Conservation (phyloP, 64 coral and sea anemone genomes). For the Porites lutea region DNA sequence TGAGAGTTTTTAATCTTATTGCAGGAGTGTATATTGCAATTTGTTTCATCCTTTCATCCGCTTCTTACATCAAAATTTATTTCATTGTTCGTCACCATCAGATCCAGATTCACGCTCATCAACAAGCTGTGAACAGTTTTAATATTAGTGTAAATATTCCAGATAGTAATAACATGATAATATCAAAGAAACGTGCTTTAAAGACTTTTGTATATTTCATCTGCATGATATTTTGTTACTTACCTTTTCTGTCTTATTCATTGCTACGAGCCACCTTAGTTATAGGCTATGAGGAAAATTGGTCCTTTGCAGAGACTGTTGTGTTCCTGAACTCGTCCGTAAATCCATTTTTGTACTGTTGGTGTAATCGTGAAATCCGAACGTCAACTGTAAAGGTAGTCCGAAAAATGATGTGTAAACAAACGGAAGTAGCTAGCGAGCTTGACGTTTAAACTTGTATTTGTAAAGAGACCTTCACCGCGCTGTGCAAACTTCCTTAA, state of each 20-base stretch:
- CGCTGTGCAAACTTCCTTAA: no score
- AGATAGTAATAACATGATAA: neutral
- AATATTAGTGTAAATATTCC: no score
- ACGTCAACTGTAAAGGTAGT: neutral
- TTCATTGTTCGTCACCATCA: neutral
- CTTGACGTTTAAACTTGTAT: no score
- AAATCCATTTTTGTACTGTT: conserved; percentile 1
- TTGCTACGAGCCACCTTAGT: neutral
- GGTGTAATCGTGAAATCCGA: neutral
- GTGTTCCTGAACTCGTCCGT: neutral
- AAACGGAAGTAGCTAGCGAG: no score
- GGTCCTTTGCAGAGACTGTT: neutral
- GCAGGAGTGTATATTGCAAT: neutral
- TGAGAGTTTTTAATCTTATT: no score
- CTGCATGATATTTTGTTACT: neutral
- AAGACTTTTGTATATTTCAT: neutral
- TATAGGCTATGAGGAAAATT: neutral
- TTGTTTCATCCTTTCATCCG: neutral
- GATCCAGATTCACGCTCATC: neutral
- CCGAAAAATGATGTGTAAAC: neutral
- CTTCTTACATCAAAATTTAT: neutral
- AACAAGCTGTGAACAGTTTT: neutral
- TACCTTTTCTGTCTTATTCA: neutral
- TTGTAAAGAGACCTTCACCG: no score
- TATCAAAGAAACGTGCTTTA: neutral